Percentiles rank a stretch among this genome's conserved stretches.
phyloP scores from a whole-genome alignment of 2,113 vertebrate genomes.

The Nestor notabilis region DNA sequence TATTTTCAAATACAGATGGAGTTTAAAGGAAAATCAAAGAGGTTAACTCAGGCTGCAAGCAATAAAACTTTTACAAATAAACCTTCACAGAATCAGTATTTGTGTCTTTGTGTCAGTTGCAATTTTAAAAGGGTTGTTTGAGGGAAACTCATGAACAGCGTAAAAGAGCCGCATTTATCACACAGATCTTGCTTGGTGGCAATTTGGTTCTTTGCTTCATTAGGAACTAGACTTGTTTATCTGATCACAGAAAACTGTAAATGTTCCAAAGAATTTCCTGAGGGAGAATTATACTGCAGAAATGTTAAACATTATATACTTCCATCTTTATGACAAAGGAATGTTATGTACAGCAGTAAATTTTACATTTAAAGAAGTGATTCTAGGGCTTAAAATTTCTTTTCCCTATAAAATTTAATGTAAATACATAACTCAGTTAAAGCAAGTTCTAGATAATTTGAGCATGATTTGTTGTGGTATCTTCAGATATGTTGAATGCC shows the following conservation, averaged over 20 bases:
- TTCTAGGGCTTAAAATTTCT: neutral
- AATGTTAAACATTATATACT: neutral
- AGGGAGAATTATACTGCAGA: neutral
- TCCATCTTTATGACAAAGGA: neutral
- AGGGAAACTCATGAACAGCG: neutral
- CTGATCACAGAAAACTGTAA: neutral
- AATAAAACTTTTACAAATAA: conserved; percentile 5
- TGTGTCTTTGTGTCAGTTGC: neutral
- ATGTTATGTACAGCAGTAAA: neutral
- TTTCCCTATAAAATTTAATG: neutral
- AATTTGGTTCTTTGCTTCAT: neutral
- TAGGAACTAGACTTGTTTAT: neutral
- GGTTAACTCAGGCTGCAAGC: neutral
- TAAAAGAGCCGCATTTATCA: neutral
- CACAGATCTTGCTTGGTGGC: neutral
- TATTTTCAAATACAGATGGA: neutral
- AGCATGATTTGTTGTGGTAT: neutral
- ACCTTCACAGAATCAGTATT: neutral
- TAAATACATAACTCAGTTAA: neutral
- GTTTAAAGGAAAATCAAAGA: neutral
- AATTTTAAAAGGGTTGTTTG: neutral
- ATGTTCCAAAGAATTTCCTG: neutral
- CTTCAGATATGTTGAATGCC: neutral
- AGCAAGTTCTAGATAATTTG: neutral
- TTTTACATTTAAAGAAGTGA: neutral